Base-by-base conservation (phyloP, 2,797 vertebrate genomes). In the Chloroceryle amazona region DNA sequence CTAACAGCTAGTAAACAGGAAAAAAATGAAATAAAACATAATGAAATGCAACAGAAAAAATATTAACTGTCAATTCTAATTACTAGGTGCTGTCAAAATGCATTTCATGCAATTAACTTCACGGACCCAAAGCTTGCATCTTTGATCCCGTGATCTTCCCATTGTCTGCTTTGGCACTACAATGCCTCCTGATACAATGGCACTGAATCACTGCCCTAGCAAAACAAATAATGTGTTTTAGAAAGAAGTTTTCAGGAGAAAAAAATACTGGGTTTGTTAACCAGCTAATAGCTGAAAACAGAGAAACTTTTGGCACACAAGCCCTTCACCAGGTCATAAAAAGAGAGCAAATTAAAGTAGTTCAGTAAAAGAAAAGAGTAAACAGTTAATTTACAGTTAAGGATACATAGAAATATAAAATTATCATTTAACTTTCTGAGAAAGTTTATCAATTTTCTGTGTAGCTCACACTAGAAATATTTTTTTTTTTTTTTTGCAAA, bases 61-160 rank as follows among this genome's bases (percentile, higher is more conserved):
- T 13, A 51, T 22, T 15, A 51, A 51, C 49, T 51, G 97, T 68
- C 57, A 95, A 94, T 85, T 97, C 90, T 97, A 96, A 97, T 98
- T 97, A 96, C 70, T 68, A 87, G n/a, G 14, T 97, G 70, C 89
- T 97, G 84, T 97, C 97, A 97, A 96, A 97, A 97, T 74, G 84
- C 11, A 78, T 91, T 95, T 83, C 76, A 94, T 75, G 91, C 96
- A 97, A 97, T 97, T 96, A 98, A 95, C 86, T 57, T 33, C 92
- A 95, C 81, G 91, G 49, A 93, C 47, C 74, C 88, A 78, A 85
- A 92, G 58, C 58, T 54, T 95, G 35, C 75, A 89, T 88, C 52
- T 95, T 15, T 41, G 41, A 41, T 41, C 41, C 41, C 41, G 14
- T 41, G 41, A 90, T 90, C 52, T 95, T 94, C 94, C 94, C 84